Conservation (phyloP, 2,113 vertebrate genomes). For the Zeus faber region DNA sequence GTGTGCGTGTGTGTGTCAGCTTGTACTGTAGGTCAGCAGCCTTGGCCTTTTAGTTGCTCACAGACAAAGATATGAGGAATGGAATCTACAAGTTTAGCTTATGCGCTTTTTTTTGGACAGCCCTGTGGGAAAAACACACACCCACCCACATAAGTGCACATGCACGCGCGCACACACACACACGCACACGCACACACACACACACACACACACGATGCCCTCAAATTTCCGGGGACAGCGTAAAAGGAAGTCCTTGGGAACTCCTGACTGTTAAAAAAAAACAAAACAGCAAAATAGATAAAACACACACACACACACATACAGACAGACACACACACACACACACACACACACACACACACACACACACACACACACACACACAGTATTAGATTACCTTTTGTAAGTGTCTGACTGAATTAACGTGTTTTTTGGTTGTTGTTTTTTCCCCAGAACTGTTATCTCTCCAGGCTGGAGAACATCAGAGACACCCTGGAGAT, state of each 20-base stretch:
- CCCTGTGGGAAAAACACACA: constrained; percentile 9
- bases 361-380: not conserved
- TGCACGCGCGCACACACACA: not conserved
- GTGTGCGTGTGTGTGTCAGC: not conserved
- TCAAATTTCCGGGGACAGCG: constrained; percentile 11
- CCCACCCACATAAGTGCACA: not conserved
- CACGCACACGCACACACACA: constrained; percentile 5
- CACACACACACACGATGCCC: constrained; percentile 9
- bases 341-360: constrained; percentile 7
- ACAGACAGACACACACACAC: too few species aligned
- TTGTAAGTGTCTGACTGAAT: too few species aligned
- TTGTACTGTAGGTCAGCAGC: not conserved
- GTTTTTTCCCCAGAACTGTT: constrained; percentile 78
- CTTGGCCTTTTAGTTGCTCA: not conserved
- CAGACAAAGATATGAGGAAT: constrained; percentile 8
- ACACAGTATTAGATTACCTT: not conserved
- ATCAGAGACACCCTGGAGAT: constrained; percentile 83
- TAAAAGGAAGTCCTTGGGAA: constrained; percentile 38
- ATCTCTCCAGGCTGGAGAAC: constrained; percentile 85
- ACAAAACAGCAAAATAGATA: not conserved
- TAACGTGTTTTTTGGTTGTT: too few species aligned
- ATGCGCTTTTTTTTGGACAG: constrained; percentile 8
- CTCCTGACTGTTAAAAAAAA: constrained; percentile 12
- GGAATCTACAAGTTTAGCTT: constrained; percentile 4
- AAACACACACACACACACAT: too few species aligned